Evolutionary conservation across 2,797 vertebrate genomes (phyloP).

Genomic region (Acipenser ruthenus): DNA sequence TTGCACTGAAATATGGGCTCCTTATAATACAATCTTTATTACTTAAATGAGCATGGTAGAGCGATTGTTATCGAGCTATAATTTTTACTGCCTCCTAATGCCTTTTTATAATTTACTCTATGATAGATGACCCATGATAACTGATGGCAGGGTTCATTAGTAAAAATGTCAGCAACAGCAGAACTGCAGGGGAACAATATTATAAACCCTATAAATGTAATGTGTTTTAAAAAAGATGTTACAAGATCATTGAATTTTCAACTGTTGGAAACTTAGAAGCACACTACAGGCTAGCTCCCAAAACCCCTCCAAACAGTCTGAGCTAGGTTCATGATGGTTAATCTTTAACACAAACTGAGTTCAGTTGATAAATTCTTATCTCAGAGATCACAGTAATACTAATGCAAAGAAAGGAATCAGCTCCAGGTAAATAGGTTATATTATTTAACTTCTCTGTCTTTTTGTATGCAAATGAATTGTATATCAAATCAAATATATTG

Average conservation of each 20-base stretch:
- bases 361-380: too few species aligned
- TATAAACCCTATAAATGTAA: constrained; percentile 46
- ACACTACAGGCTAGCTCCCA: too few species aligned
- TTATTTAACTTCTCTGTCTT: too few species aligned
- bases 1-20: constrained; percentile 34
- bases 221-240: constrained; percentile 30
- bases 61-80: constrained; percentile 48
- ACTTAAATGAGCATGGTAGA: constrained; percentile 39
- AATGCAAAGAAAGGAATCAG: too few species aligned
- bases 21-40: constrained; percentile 48
- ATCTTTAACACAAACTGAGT: neutral
- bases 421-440: too few species aligned
- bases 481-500: too few species aligned
- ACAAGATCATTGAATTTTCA: constrained; percentile 14
- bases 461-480: too few species aligned
- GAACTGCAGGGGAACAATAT: constrained; percentile 34
- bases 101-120: constrained; percentile 29
- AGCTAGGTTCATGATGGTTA: neutral
- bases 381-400: too few species aligned
- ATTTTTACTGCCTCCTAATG: constrained; percentile 47
- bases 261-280: too few species aligned
- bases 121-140: constrained; percentile 43
- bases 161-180: constrained; percentile 42
- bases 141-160: constrained; percentile 39
- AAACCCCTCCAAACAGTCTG: neutral